Conservation (phyloP, 2,888 invertebrate genomes). For the Microctonus hyperodae region DNA sequence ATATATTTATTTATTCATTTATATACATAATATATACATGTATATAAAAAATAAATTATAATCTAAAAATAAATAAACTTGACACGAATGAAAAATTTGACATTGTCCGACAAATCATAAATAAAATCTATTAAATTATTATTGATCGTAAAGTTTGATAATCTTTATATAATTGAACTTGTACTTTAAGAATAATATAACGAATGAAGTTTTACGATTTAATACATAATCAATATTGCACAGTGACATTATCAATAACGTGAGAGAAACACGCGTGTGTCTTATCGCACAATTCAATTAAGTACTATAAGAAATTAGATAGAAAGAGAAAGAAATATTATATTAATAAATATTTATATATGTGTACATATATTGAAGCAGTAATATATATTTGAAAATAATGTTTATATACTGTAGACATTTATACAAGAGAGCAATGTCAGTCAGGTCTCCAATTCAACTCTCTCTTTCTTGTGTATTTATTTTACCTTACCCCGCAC, state of each 20-base stretch:
- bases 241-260: slow-evolving; percentile 10
- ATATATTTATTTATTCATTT: too few species aligned
- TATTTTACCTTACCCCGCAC: not conserved
- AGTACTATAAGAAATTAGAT: slow-evolving; percentile 3
- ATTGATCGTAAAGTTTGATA: not conserved
- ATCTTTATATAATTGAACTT: not conserved
- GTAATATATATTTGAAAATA: not conserved
- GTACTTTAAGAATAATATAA: not conserved
- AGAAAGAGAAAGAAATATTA: slow-evolving; percentile 9
- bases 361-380: slow-evolving; percentile 8
- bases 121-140: not conserved
- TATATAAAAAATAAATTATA: not conserved
- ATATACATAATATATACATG: too few species aligned
- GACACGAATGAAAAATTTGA: not conserved
- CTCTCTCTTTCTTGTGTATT: not conserved
- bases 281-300: slow-evolving; percentile 21
- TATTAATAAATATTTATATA: not conserved
- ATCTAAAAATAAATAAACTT: slow-evolving; percentile 5
- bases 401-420: not conserved
- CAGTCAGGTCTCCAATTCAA: not conserved
- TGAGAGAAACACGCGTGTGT: slow-evolving; percentile 12
- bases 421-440: not conserved
- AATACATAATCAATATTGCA: not conserved
- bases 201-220: not conserved
- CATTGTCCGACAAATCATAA: not conserved